Evolutionary conservation across 2,113 vertebrate species (phyloP).

Genomic region (Cochlearius cochlearius): DNA sequence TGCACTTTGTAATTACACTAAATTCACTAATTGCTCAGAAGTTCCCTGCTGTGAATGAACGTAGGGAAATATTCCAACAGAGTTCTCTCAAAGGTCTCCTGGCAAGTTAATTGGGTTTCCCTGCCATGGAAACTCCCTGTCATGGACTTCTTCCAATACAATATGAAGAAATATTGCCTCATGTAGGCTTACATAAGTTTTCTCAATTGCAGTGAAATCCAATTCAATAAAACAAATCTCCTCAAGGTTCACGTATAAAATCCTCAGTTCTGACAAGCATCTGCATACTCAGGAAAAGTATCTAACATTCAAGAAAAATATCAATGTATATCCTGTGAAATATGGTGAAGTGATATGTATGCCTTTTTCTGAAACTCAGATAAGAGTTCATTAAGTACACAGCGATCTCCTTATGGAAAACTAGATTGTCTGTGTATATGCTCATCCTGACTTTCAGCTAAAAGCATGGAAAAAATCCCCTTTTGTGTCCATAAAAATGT

Average conservation of each 20-base stretch:
- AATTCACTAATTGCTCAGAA: background rate
- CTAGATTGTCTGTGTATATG: background rate
- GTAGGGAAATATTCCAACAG: background rate
- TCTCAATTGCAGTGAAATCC: background rate
- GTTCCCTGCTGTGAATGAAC: background rate
- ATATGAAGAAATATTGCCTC: background rate
- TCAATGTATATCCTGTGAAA: background rate
- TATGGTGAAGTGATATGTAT: background rate
- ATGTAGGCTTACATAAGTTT: background rate
- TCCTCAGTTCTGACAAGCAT: background rate
- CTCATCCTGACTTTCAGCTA: background rate
- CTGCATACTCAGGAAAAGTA: background rate
- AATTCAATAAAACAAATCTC: background rate
- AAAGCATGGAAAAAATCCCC: background rate
- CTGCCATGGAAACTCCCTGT: background rate
- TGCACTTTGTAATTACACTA: background rate
- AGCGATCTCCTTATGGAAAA: background rate
- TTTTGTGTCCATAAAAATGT: background rate
- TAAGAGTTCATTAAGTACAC: background rate
- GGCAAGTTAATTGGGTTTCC: background rate
- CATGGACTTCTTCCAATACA: background rate
- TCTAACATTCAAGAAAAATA: too few species aligned
- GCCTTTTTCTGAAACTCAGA: background rate
- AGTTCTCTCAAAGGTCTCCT: background rate
- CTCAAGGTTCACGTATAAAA: background rate